phyloP scores from a whole-genome alignment of 92 coral and sea anemone species.

The Siderastrea radians region DNA sequence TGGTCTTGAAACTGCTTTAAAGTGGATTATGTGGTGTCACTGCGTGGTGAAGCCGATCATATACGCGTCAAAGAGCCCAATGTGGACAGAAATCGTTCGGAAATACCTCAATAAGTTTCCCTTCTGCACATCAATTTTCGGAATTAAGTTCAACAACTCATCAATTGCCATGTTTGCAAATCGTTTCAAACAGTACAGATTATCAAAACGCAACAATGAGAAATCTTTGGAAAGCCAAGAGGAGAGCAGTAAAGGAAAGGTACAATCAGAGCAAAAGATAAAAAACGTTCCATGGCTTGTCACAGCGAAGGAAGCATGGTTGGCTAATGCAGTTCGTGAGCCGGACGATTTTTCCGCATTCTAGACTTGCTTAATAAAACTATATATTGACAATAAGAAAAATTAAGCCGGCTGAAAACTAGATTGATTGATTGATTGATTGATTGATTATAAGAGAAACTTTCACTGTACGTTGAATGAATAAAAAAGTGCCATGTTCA shows the following conservation, averaged over 20 bases:
- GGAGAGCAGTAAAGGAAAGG: neutral
- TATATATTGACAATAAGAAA: too few species aligned
- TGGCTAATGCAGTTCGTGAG: neutral
- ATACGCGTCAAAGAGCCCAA: slow-evolving; percentile 52
- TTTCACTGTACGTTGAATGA: too few species aligned
- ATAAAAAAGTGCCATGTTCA: too few species aligned
- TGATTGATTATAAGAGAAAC: too few species aligned
- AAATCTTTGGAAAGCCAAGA: neutral
- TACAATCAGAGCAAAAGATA: neutral
- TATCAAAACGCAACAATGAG: slow-evolving; percentile 4
- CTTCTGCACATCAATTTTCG: neutral
- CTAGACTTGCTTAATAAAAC: neutral
- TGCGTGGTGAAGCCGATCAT: slow-evolving; percentile 82
- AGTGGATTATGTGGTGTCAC: slow-evolving; percentile 93
- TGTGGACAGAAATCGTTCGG: slow-evolving; percentile 23
- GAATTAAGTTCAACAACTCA: neutral
- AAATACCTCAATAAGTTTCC: slow-evolving; percentile 17
- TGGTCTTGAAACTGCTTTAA: slow-evolving; percentile 56
- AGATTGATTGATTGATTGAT: too few species aligned
- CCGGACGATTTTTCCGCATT: neutral
- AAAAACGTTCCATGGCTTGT: neutral
- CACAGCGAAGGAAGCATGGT: neutral
- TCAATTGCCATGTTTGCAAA: neutral
- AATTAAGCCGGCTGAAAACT: too few species aligned
- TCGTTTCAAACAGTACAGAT: slow-evolving; percentile 2